Evolutionary conservation across 2,888 invertebrate species (phyloP), one percentile per base, ranked within the genome.

Genomic region (Tachina grossa): DNA sequence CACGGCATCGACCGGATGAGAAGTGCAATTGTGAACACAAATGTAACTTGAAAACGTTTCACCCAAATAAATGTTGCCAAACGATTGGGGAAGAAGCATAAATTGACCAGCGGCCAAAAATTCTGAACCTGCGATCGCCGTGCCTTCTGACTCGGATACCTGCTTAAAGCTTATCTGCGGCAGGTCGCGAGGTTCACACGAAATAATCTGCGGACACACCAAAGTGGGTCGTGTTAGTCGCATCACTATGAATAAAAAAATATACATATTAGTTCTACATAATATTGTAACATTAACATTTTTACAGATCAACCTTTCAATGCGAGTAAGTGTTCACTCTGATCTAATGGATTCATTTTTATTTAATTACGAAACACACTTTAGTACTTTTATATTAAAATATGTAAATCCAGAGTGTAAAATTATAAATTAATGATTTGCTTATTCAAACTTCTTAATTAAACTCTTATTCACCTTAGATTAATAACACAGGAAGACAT

Each of bases 31-130:
- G 91, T 98, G 98, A 76, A 99, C 97, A 93, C 98, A 98, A 83
- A 99, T 96, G 91, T 98, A 99, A 92, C 99, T 98, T 2, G 99
- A 97, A 93, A 99, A 99, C 14, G 98, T 99, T 94, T 99, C 99
- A 57, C 87, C 99, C 63, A 99, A 94, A 92, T 99, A 99, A 89
- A 99, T 98, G 92, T 98, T 99, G 8, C 99, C 99, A 93, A 99
- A 99, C 92, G 97, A 98, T 93, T 99, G 99, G 14, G 99, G 99
- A 72, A 99, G 93, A 79, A 98, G 94, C 90, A 99, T 94, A 91
- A 98, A 97, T 90, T 98, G 97, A 1, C 98, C 98, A n/a, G 96
- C 95, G 3, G 91, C 89, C 45, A 92, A 80, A 0, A 96, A 96
- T 93, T 97, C 97, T 91, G 97, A 95, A 78, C 96, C 96, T 1